Evolutionary conservation across 2,888 invertebrate genomes (phyloP).

Genomic region (Antheraea assamensis): DNA sequence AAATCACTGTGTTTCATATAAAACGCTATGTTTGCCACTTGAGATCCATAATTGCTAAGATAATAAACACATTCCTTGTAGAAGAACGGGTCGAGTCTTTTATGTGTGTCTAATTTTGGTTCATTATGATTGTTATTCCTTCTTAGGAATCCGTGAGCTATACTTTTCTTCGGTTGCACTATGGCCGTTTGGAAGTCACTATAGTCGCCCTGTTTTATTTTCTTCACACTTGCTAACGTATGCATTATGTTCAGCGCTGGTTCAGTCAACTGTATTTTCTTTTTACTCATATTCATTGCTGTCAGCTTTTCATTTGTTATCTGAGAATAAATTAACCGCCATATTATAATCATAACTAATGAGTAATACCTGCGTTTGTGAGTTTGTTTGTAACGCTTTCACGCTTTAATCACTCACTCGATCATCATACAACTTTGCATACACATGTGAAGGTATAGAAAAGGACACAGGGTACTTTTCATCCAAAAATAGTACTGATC

Average conservation of each 20-base stretch:
- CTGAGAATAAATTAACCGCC: conserved; percentile 38
- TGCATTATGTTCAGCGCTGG: conserved; percentile 84
- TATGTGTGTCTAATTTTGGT: conserved; percentile 59
- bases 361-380: no score
- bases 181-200: conserved; percentile 74
- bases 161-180: conserved; percentile 62
- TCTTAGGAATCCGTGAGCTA: conserved; percentile 72
- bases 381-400: no score
- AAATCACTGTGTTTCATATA: conserved; percentile 88
- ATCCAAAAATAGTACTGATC: no score
- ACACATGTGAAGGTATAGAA: no score
- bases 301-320: conserved; percentile 71
- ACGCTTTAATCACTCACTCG: no score
- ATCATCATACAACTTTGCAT: no score
- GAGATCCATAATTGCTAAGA: conserved; percentile 89
- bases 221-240: conserved; percentile 80
- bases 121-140: conserved; percentile 63
- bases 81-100: conserved; percentile 80
- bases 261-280: conserved; percentile 76
- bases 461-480: no score
- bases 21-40: conserved; percentile 88
- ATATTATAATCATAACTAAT: not conserved
- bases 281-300: conserved; percentile 70
- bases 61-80: conserved; percentile 93
- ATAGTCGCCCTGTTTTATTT: conserved; percentile 81